phyloP scores from a whole-genome alignment of 2,888 invertebrate species.

The Cephus runcator region DNA sequence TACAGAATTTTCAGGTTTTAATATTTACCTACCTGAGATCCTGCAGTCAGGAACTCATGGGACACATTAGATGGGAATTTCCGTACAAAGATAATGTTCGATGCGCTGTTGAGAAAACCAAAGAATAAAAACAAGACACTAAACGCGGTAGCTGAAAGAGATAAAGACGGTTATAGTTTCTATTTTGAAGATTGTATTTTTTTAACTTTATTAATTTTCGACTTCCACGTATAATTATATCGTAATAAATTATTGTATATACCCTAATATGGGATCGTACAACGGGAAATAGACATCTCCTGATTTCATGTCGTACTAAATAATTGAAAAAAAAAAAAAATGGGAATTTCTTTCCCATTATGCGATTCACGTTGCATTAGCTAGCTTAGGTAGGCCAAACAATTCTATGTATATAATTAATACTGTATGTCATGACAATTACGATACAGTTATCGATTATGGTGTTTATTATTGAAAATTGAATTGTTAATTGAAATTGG shows the following conservation, averaged over 20 bases:
- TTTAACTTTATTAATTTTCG: constrained; percentile 52
- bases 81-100: constrained; percentile 39
- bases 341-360: background rate
- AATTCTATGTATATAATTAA: constrained; percentile 41
- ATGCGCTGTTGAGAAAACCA: constrained; percentile 31
- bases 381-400: constrained; percentile 43
- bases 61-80: constrained; percentile 25
- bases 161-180: constrained; percentile 52
- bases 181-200: constrained; percentile 55
- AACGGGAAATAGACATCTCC: constrained; percentile 17
- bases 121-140: constrained; percentile 12
- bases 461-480: constrained; percentile 42
- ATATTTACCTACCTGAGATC: background rate
- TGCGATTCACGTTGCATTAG: constrained; percentile 26
- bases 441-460: constrained; percentile 29
- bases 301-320: background rate
- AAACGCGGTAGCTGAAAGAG: constrained; percentile 33
- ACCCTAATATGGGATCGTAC: constrained; percentile 26
- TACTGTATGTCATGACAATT: constrained; percentile 34
- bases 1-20: background rate
- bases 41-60: background rate
- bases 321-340: background rate
- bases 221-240: constrained; percentile 41
- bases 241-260: constrained; percentile 30
- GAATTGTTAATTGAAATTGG: constrained; percentile 40